Evolutionary conservation across 2,797 vertebrate genomes (phyloP).

Genomic region (Halcyon badia): DNA sequence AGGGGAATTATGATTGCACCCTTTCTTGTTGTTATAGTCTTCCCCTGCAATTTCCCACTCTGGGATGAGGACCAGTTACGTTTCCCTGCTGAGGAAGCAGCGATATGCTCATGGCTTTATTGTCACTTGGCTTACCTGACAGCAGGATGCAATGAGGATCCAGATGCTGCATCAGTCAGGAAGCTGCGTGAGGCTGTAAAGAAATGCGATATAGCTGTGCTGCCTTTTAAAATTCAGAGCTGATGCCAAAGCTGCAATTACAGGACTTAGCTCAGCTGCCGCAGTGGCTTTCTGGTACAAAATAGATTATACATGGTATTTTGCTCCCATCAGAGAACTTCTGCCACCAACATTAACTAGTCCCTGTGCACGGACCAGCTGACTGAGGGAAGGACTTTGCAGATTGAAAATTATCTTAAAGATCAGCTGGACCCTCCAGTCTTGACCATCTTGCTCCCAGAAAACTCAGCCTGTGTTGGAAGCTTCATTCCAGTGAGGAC

Average conservation of each 20-base stretch:
- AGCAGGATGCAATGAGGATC: background rate
- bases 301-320: background rate
- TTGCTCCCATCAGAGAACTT: background rate
- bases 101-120: background rate
- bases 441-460: background rate
- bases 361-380: background rate
- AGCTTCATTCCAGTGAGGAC: background rate
- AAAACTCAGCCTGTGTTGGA: background rate
- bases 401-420: background rate
- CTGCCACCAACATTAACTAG: background rate
- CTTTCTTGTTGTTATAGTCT: background rate
- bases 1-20: background rate
- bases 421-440: background rate
- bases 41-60: background rate
- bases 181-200: background rate
- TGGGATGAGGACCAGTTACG: fast-evolving
- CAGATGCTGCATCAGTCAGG: background rate
- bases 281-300: background rate
- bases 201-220: background rate
- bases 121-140: background rate
- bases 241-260: conserved; percentile 2
- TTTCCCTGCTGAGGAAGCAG: background rate
- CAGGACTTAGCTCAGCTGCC: background rate
- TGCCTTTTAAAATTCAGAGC: background rate
- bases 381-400: background rate